These are phyloP conservation scores for Campaea margaritaria DNA, from an alignment of 2,888 invertebrate genomes.

Conservation along the genomic window DNA sequence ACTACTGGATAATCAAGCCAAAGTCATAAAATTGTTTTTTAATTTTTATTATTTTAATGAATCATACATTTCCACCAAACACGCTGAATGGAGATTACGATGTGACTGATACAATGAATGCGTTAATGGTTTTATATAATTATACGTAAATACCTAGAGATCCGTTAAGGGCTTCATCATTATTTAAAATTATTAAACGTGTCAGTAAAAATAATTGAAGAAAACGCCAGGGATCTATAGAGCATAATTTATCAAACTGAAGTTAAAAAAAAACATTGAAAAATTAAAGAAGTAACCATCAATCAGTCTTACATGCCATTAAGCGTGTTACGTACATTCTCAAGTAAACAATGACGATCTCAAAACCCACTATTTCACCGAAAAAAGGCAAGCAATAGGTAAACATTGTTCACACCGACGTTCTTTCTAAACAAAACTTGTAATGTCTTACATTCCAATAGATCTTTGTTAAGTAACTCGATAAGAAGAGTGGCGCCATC, in stretches of 20 bases:
- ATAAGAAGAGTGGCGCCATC: conserved; percentile 9
- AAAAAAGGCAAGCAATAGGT: background rate
- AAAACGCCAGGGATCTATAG: background rate
- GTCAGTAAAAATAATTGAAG: background rate
- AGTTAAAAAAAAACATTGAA: background rate
- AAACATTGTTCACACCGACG: background rate
- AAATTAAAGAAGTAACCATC: conserved; percentile 40
- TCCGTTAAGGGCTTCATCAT: conserved; percentile 56
- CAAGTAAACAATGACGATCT: conserved; percentile 47
- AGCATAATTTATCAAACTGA: background rate
- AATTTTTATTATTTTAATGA: conserved; percentile 58
- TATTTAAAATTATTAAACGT: conserved; percentile 79
- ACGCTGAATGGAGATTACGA: conserved; percentile 77
- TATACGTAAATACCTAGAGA: conserved; percentile 61
- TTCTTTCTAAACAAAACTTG: background rate
- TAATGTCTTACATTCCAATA: background rate
- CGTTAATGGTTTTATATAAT: conserved; percentile 50
- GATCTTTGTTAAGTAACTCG: background rate
- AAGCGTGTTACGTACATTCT: conserved; percentile 58
- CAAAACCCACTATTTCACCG: background rate
- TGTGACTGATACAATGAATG: conserved; percentile 75
- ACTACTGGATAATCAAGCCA: conserved; percentile 7
- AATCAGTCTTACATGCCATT: conserved; percentile 68
- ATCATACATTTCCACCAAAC: conserved; percentile 74
- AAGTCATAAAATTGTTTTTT: conserved; percentile 29